These are phyloP conservation scores for Mola mola DNA, from an alignment of 2,113 vertebrate species.

Conservation along the genomic window DNA sequence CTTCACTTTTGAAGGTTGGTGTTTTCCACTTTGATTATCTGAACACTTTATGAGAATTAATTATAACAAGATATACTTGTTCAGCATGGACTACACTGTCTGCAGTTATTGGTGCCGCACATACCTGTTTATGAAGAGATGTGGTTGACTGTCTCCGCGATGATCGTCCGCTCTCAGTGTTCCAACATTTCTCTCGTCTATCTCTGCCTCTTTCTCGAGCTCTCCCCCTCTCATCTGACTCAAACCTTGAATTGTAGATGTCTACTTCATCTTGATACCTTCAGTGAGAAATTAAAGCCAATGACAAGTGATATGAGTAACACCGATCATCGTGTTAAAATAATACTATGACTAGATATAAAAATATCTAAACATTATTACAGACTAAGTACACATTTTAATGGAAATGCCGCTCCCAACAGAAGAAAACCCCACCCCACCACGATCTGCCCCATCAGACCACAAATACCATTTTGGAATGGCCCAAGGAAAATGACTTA, in stretches of 20 bases:
- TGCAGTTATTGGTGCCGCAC: background rate
- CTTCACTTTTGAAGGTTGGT: slow-evolving; percentile 48
- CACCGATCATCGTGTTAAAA: too few species aligned
- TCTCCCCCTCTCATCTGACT: slow-evolving; percentile 75
- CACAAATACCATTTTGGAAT: too few species aligned
- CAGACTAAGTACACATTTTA: background rate
- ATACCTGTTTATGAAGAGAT: slow-evolving; percentile 66
- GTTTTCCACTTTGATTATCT: slow-evolving; percentile 53
- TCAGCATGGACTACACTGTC: background rate
- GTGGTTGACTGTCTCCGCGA: slow-evolving; percentile 64
- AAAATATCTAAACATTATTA: too few species aligned
- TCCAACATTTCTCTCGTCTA: slow-evolving; percentile 68
- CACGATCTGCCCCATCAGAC: too few species aligned
- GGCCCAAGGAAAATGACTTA: too few species aligned
- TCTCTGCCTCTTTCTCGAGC: slow-evolving; percentile 79
- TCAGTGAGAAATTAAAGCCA: slow-evolving; percentile 1
- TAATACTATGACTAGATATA: too few species aligned
- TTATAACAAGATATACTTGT: background rate
- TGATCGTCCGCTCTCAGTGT: slow-evolving; percentile 63
- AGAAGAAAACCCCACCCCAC: too few species aligned
- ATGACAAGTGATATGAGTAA: background rate
- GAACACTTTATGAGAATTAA: slow-evolving; percentile 53
- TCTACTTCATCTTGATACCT: slow-evolving; percentile 66
- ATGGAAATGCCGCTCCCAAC: too few species aligned
- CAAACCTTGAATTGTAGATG: slow-evolving; percentile 42